A percentile compares a stretch with the other conserved stretches of the same genome.
Evolutionary conservation across 2,888 invertebrate genomes (phyloP).

Genomic region (Cantharis rustica): DNA sequence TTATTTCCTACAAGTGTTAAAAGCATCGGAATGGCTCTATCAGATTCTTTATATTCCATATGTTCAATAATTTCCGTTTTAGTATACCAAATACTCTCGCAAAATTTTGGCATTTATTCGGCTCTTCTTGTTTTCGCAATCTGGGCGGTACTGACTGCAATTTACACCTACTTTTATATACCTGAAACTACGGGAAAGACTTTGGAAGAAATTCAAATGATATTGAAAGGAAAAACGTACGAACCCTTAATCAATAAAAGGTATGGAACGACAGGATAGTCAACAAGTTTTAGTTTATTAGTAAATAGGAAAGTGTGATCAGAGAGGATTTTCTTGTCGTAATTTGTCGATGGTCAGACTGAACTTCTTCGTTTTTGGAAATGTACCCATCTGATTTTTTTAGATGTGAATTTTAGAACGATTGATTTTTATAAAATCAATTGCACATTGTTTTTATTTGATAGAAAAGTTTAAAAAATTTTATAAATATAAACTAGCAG

Average conservation of each 20-base stretch:
- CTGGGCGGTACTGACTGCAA: not conserved
- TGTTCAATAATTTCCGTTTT: not conserved
- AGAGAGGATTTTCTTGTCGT: not conserved
- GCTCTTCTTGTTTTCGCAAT: not conserved
- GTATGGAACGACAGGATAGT: not conserved
- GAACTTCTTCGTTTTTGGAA: not conserved
- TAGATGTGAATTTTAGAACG: not conserved
- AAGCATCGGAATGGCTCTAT: not conserved
- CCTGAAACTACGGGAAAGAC: not conserved
- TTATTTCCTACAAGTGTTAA: not conserved
- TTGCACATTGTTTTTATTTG: too few species aligned
- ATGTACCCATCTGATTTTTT: not conserved
- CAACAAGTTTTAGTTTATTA: not conserved
- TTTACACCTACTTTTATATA: not conserved
- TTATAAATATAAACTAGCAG: too few species aligned
- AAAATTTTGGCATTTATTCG: not conserved
- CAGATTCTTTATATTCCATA: not conserved
- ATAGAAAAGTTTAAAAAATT: too few species aligned
- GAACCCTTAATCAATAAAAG: not conserved
- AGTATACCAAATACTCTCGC: not conserved
- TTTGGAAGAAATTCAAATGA: constrained; percentile 1
- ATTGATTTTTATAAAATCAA: too few species aligned
- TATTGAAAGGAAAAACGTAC: not conserved
- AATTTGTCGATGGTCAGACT: not conserved
- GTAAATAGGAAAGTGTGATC: not conserved